Conservation (phyloP, 2,797 vertebrate species). For the Ceryle rudis region DNA sequence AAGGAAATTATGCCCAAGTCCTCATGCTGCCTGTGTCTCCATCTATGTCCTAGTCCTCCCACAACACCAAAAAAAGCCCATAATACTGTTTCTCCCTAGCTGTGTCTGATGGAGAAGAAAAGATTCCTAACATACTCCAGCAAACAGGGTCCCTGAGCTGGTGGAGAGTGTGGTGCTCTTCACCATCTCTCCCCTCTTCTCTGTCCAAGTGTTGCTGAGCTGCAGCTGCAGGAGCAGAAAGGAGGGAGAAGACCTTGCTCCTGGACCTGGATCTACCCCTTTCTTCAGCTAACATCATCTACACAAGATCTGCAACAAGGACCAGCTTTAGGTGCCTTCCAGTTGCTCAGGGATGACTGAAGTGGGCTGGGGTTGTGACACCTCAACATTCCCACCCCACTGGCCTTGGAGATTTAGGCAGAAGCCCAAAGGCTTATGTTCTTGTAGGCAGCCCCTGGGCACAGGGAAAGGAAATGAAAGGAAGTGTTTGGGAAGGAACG, state of each 20-base stretch:
- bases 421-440: not conserved
- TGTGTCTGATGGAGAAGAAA: not conserved
- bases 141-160: accelerated
- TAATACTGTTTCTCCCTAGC: not conserved
- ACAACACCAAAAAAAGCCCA: accelerated
- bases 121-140: not conserved
- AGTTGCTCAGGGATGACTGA: accelerated
- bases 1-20: slow-evolving; percentile 28
- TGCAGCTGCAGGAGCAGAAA: not conserved
- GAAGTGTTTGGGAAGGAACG: accelerated
- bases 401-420: accelerated
- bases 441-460: not conserved
- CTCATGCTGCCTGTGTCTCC: not conserved
- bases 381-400: not conserved
- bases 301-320: accelerated
- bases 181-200: not conserved
- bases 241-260: not conserved
- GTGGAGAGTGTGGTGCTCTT: not conserved
- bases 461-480: not conserved
- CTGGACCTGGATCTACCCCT: not conserved
- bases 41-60: not conserved
- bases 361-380: accelerated
- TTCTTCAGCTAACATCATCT: not conserved
- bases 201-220: not conserved
- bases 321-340: not conserved